Evolutionary conservation across 2,797 vertebrate species (phyloP).

Genomic region (Megalops cyprinoides): DNA sequence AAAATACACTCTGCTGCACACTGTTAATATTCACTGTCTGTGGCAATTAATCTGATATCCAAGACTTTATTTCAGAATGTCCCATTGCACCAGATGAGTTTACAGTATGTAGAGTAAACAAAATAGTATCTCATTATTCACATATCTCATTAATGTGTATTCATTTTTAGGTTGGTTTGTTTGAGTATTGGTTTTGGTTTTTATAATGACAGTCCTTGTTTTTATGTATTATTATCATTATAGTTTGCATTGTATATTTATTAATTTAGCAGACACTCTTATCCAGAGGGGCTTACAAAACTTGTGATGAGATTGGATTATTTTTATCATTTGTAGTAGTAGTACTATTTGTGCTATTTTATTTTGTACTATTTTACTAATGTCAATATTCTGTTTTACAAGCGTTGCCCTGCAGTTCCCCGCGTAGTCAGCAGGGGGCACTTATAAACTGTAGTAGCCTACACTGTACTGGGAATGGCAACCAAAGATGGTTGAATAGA

Average conservation of each 20-base stretch:
- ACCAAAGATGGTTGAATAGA: too few relatives aligned
- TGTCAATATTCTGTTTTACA: background rate
- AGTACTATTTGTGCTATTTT: background rate
- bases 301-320: background rate
- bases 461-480: too few relatives aligned
- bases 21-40: background rate
- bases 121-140: background rate
- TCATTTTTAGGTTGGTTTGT: background rate
- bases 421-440: constrained; percentile 22
- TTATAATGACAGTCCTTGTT: too few relatives aligned
- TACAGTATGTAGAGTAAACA: background rate
- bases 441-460: background rate
- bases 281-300: background rate
- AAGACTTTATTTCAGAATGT: too few relatives aligned
- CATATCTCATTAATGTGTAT: background rate
- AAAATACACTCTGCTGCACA: background rate
- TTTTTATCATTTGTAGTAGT: background rate
- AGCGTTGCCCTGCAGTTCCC: background rate
- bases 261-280: background rate
- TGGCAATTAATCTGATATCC: background rate
- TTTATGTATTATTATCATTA: too few relatives aligned
- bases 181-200: background rate
- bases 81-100: too few relatives aligned
- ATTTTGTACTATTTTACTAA: too few relatives aligned
- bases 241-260: background rate